Evolutionary conservation across 2,888 invertebrate species (phyloP), one percentile per base, ranked within the genome.

Genomic region (Eristalinus sepulchralis): DNA sequence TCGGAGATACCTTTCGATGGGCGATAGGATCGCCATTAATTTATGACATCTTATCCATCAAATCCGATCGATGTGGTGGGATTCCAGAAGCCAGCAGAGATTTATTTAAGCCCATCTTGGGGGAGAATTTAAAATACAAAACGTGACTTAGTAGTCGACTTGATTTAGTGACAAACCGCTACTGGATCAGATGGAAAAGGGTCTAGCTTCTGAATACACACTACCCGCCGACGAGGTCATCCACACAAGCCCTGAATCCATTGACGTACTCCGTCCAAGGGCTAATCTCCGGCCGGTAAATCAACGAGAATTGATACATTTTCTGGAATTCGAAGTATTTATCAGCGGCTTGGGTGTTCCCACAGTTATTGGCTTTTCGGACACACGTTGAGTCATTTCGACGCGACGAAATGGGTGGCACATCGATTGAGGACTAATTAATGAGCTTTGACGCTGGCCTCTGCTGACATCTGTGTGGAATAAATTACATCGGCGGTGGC

Each of bases 31-130:
- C 66, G 77, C 64, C 73, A 79, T 83, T 78, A 83, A 83, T 67
- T 83, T 71, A 78, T 75, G 67, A 66, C 78, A 67, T 86, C 83
- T 83, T 83, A 86, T 86, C 86, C 73, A 86, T 86, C 86, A 86
- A 83, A 83, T 78, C 73, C 47, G 53, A 20, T n/a, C 11, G 39
- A 63, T 66, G 55, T 57, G 47, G 55, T 57, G 47, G 73, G 27
- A 64, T 67, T 71, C 68, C 85, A 71, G 85, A 85, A 85, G 85
- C 82, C 53, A 63, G 64, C 77, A 60, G 64, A 59, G 68, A 85
- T 82, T 81, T 81, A 77, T 70, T 68, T 76, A 70, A 77, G 67
- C 53, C 78, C 33, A 75, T 70, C 64, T 22, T 60, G 47, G 3
- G 34, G 33, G 20, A 53, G 62, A 79, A 68, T 72, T 57, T 57